Evolutionary conservation across 2,113 vertebrate genomes (phyloP).

Genomic region (Sialia sialis): DNA sequence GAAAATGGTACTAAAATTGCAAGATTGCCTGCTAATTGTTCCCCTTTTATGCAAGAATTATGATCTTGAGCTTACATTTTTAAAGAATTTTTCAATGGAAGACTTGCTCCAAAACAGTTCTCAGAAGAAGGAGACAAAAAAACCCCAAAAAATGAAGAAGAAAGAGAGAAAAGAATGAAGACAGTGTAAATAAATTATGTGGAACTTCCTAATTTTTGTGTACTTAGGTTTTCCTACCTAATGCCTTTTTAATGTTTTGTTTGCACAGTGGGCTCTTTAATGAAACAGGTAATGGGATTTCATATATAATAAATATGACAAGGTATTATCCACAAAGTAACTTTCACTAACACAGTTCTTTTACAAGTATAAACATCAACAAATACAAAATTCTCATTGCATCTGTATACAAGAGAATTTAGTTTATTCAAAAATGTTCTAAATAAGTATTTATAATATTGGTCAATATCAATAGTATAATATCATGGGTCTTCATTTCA

Average conservation of each 20-base stretch:
- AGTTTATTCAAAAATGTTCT: neutral
- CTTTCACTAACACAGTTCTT: neutral
- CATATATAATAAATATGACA: neutral
- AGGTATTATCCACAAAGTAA: neutral
- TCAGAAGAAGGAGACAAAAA: neutral
- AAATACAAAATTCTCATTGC: neutral
- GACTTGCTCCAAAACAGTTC: neutral
- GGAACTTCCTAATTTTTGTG: neutral
- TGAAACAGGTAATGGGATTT: neutral
- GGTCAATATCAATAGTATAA: neutral
- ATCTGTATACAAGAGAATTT: neutral
- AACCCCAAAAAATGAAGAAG: accelerated
- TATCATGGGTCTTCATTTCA: neutral
- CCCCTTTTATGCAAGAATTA: neutral
- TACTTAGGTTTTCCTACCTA: neutral
- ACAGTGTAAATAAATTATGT: neutral
- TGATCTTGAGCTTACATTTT: neutral
- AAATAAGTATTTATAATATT: neutral
- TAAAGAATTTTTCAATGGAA: neutral
- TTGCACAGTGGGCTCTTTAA: neutral
- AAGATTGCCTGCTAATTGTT: neutral
- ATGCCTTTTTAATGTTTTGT: neutral
- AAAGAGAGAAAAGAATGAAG: neutral
- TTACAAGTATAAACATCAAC: neutral
- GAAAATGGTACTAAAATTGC: neutral